These are phyloP conservation scores for Hydractinia symbiolongicarpus DNA, from an alignment of 30 jellyfish, hydroid and myxozoan species.

Conservation along the genomic window DNA sequence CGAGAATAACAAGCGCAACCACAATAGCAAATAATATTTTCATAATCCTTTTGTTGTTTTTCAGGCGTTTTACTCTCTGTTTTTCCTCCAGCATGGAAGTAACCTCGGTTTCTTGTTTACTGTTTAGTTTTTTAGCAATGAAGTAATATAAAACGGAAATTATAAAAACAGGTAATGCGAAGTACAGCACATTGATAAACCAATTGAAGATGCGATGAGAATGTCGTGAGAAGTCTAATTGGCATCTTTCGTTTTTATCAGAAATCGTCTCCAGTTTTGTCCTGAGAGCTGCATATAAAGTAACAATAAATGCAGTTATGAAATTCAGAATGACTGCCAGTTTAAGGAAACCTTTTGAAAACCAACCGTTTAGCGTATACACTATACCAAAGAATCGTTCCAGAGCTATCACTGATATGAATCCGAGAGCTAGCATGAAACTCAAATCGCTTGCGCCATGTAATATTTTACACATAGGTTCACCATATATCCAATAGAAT, in stretches of 20 bases:
- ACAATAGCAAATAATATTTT: neutral
- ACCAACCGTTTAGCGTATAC: neutral
- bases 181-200: neutral
- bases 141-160: neutral
- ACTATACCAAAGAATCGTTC: conserved; percentile 12
- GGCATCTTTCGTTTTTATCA: neutral
- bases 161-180: neutral
- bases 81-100: neutral
- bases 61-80: neutral
- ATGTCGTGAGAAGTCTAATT: neutral
- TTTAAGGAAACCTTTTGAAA: neutral
- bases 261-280: neutral
- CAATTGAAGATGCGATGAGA: neutral
- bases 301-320: neutral
- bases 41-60: conserved; percentile 13
- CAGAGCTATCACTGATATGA: neutral
- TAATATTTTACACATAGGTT: neutral
- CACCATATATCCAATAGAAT: neutral
- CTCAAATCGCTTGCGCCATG: conserved; percentile 4
- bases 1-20: neutral
- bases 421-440: conserved; percentile 1
- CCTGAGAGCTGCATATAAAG: neutral
- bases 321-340: neutral
- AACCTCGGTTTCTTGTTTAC: neutral
- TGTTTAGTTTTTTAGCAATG: neutral